Evolutionary conservation across 2,797 vertebrate species (phyloP).

Genomic region (Valencia hispanica): DNA sequence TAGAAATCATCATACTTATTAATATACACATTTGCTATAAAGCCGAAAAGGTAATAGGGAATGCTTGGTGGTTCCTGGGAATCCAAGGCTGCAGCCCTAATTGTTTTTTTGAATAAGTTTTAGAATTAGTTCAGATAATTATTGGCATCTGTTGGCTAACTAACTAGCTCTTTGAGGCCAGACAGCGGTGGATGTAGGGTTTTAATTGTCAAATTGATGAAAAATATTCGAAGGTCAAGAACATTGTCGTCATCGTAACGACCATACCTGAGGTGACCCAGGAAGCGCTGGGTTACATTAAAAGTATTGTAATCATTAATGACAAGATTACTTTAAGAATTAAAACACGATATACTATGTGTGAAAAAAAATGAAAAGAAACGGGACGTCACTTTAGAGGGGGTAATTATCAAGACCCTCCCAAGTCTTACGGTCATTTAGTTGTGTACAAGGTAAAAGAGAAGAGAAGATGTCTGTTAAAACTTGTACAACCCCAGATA

Average conservation of each 20-base stretch:
- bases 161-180: neutral
- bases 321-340: no score
- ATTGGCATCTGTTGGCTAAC: neutral
- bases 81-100: neutral
- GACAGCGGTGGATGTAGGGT: neutral
- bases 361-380: neutral
- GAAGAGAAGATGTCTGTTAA: neutral
- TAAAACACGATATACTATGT: neutral
- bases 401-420: neutral
- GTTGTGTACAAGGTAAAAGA: neutral
- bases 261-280: no score
- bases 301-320: no score
- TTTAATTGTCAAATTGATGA: neutral
- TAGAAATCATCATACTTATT: neutral
- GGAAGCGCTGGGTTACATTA: no score
- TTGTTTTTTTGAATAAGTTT: neutral
- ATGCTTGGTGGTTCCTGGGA: neutral
- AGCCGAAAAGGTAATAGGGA: neutral
- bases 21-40: neutral
- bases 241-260: no score
- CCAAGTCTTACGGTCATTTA: neutral
- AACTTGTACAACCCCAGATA: neutral
- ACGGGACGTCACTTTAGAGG: no score
- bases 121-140: neutral
- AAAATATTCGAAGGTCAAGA: neutral